These are phyloP conservation scores for Lasioglossum zephyrum DNA, from an alignment of 2,888 invertebrate species.

Conservation along the genomic window DNA sequence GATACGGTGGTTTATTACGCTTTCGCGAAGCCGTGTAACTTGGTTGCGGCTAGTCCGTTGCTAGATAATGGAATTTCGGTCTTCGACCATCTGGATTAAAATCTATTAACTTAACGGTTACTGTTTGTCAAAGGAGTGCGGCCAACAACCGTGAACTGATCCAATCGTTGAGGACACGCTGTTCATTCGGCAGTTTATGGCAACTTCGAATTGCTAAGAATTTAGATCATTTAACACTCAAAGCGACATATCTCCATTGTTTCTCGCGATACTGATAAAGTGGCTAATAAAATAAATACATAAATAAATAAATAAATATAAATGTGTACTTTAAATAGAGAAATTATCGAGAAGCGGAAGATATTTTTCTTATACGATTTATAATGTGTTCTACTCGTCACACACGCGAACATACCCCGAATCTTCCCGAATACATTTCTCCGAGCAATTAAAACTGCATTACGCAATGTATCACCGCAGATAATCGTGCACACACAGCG, in stretches of 20 bases:
- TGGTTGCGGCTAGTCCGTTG: conserved; percentile 70
- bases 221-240: background rate
- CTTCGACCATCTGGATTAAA: conserved; percentile 66
- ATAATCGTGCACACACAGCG: background rate
- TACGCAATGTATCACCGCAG: background rate
- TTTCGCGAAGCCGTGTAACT: conserved; percentile 76
- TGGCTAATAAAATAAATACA: background rate
- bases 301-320: background rate
- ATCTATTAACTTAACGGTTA: conserved; percentile 63
- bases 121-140: conserved; percentile 38
- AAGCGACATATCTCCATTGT: background rate
- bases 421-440: background rate
- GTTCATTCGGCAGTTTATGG: background rate
- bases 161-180: background rate
- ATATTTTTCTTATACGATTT: background rate
- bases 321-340: background rate
- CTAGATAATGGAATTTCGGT: conserved; percentile 75
- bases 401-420: background rate
- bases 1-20: conserved; percentile 74
- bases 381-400: no score
- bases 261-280: background rate
- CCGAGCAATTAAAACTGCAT: background rate
- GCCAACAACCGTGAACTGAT: background rate
- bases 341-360: background rate
- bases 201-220: background rate